phyloP scores from a whole-genome alignment of 2,113 vertebrate species.

The Epinephelus moara region DNA sequence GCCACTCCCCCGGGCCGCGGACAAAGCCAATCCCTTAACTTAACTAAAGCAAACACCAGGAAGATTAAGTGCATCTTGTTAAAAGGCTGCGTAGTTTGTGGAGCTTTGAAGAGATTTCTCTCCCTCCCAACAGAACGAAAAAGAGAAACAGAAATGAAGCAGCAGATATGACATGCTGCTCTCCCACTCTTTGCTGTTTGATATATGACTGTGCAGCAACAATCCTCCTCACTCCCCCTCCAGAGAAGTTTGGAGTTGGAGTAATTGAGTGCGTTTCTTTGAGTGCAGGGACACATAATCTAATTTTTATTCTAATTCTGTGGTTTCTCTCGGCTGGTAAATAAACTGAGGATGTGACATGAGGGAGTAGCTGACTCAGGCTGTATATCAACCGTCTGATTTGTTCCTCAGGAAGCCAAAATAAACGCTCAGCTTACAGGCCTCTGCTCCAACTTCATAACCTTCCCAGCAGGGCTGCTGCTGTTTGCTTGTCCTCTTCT shows the following conservation, averaged over 20 bases:
- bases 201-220: conserved; percentile 60
- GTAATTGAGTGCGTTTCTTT: conserved; percentile 49
- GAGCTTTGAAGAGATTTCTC: conserved; percentile 53
- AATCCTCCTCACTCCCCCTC: conserved; percentile 32
- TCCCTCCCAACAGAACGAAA: conserved; percentile 3
- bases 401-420: conserved; percentile 46
- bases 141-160: conserved; percentile 30
- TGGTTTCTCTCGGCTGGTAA: conserved; percentile 46
- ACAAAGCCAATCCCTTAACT: conserved; percentile 56
- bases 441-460: conserved; percentile 29
- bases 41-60: conserved; percentile 68
- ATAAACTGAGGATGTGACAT: conserved; percentile 64
- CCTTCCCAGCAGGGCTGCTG: conserved; percentile 44
- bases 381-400: conserved; percentile 50
- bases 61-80: conserved; percentile 69
- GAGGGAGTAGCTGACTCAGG: conserved; percentile 60
- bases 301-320: conserved; percentile 67
- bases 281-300: conserved; percentile 47
- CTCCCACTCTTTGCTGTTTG: conserved; percentile 55
- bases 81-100: conserved; percentile 33
- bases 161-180: conserved; percentile 42
- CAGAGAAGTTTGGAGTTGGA: conserved; percentile 24
- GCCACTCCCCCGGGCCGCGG: conserved; percentile 9
- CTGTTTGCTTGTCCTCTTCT: conserved; percentile 41
- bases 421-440: conserved; percentile 19